These are phyloP conservation scores for Chloroceryle aenea DNA, from an alignment of 2,113 vertebrate species.

Conservation along the genomic window DNA sequence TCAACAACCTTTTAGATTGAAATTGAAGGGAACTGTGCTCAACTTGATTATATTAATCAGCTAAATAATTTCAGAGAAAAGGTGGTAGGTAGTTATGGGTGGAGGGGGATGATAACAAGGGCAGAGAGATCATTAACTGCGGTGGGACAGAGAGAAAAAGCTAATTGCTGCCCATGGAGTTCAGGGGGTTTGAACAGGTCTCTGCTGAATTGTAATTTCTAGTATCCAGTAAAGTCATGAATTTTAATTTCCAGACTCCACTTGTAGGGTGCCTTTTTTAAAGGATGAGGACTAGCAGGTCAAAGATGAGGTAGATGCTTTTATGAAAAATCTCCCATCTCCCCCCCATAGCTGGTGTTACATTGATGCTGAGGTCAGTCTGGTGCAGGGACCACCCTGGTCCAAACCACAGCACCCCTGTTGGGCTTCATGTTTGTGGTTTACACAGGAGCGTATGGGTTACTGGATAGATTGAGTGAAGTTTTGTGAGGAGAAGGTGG, in stretches of 20 bases:
- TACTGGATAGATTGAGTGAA: neutral
- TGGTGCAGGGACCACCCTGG: no score
- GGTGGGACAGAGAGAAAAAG: neutral
- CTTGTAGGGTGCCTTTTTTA: neutral
- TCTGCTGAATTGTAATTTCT: neutral
- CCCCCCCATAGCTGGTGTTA: accelerated
- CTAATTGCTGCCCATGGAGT: neutral
- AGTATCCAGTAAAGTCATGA: neutral
- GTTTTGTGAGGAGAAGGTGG: neutral
- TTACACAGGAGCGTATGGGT: neutral
- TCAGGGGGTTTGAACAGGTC: neutral
- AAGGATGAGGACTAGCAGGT: neutral
- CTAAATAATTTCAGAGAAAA: neutral
- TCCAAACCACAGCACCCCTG: no score
- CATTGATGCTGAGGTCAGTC: neutral
- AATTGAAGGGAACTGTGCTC: no score
- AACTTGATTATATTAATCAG: conserved; percentile 24
- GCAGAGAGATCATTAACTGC: neutral
- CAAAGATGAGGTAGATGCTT: neutral
- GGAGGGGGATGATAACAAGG: neutral
- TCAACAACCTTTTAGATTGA: neutral
- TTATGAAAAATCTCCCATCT: neutral
- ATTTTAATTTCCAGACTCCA: neutral
- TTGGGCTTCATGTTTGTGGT: accelerated
- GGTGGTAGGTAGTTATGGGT: neutral